A percentile compares a stretch with the other conserved stretches of the same genome.
Conservation (phyloP, 2,797 vertebrate species). For the Gambelia wislizenii region DNA sequence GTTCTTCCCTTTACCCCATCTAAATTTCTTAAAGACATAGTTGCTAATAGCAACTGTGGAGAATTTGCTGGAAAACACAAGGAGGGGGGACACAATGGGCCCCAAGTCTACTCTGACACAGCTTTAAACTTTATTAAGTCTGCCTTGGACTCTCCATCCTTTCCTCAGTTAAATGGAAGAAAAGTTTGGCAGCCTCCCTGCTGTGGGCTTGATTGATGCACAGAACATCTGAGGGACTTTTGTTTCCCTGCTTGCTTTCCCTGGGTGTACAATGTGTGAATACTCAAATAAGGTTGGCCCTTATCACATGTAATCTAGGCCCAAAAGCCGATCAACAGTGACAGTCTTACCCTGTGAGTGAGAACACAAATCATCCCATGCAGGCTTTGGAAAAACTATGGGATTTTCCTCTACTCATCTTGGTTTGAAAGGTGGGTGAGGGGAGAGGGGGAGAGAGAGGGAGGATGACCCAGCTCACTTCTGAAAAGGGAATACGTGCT, state of each 20-base stretch:
- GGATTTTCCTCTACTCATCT: constrained; percentile 60
- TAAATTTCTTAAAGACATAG: constrained; percentile 70
- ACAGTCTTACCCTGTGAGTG: constrained; percentile 78
- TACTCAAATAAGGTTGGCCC: constrained; percentile 83
- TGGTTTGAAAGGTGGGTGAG: constrained; percentile 7
- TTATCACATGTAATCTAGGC: constrained; percentile 84
- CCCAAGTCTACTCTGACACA: constrained; percentile 78
- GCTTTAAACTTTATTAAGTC: constrained; percentile 86
- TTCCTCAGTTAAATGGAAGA: constrained; percentile 77
- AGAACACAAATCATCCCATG: constrained; percentile 80
- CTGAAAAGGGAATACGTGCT: constrained; percentile 81
- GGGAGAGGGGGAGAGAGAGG: constrained; percentile 51
- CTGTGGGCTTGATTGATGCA: constrained; percentile 90
- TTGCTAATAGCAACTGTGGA: constrained; percentile 75
- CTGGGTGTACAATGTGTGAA: constrained; percentile 84
- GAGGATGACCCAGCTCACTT: constrained; percentile 68
- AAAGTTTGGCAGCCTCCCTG: constrained; percentile 84
- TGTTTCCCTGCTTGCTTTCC: constrained; percentile 86
- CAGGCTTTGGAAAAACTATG: constrained; percentile 65
- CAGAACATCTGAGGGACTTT: constrained; percentile 88
- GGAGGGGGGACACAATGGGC: constrained; percentile 74
- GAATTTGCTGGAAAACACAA: constrained; percentile 71
- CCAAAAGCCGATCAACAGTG: constrained; percentile 80
- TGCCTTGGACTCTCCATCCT: constrained; percentile 75
- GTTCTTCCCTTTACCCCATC: neutral